phyloP scores from a whole-genome alignment of 2,888 invertebrate species.

The Dolichomitus sp. region DNA sequence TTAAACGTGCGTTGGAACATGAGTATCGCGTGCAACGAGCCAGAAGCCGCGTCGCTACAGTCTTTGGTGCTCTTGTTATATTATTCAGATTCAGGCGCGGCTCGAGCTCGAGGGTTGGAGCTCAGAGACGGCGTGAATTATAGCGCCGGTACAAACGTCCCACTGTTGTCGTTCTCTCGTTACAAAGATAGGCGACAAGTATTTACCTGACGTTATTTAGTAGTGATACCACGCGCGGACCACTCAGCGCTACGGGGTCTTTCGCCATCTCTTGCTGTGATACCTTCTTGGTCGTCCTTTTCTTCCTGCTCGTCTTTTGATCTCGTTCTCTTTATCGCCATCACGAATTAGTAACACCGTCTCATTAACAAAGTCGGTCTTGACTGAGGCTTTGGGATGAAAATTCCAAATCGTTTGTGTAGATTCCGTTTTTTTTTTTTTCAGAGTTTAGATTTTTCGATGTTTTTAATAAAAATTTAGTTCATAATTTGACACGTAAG shows the following conservation, averaged over 20 bases:
- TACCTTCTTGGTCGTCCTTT: constrained; percentile 16
- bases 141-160: constrained; percentile 58
- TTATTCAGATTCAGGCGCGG: constrained; percentile 61
- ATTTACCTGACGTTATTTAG: constrained; percentile 60
- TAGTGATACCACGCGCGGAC: constrained; percentile 4
- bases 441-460: too few relatives aligned
- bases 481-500: too few relatives aligned
- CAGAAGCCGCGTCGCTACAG: constrained; percentile 28
- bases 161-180: constrained; percentile 58
- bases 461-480: too few relatives aligned
- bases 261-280: constrained; percentile 22
- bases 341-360: constrained; percentile 8
- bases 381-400: constrained; percentile 12
- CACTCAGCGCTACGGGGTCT: constrained; percentile 20
- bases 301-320: constrained; percentile 11
- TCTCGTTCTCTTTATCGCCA: constrained; percentile 32
- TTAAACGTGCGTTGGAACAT: constrained; percentile 53
- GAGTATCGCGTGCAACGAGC: constrained; percentile 63
- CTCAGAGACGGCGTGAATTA: constrained; percentile 55
- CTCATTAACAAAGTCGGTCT: constrained; percentile 68
- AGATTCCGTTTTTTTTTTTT: neutral
- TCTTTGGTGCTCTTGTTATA: constrained; percentile 59
- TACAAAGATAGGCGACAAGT: constrained; percentile 62
- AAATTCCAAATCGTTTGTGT: constrained; percentile 28
- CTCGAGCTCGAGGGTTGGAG: constrained; percentile 22